Conservation (phyloP, 2,113 vertebrate species). For the Callipepla squamata region DNA sequence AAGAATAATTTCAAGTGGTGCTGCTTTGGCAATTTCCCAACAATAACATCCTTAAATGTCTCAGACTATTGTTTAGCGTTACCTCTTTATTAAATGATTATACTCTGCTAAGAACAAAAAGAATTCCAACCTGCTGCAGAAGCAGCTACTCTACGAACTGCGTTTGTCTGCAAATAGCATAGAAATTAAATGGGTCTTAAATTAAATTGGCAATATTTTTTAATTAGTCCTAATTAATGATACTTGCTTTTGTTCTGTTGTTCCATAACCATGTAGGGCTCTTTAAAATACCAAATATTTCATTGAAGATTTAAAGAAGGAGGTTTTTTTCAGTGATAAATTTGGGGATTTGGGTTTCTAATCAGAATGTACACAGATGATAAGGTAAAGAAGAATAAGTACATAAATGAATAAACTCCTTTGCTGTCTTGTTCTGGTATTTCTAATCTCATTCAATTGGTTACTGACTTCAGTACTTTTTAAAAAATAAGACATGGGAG, state of each 20-base stretch:
- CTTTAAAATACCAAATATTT: background rate
- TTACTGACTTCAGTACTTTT: background rate
- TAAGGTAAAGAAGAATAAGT: background rate
- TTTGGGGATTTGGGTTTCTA: background rate
- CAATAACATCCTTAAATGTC: background rate
- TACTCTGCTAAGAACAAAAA: background rate
- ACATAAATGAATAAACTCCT: background rate
- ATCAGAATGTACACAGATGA: background rate
- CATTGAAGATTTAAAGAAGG: background rate
- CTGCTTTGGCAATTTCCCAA: constrained; percentile 72
- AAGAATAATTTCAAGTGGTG: constrained; percentile 68
- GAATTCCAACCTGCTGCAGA: background rate
- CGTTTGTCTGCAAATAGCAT: background rate
- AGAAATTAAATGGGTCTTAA: background rate
- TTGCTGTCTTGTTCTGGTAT: background rate
- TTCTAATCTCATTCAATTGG: background rate
- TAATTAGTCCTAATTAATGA: background rate
- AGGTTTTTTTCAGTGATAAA: background rate
- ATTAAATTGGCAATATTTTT: background rate
- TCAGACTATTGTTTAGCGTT: background rate
- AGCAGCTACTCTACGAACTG: background rate
- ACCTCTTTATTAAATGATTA: background rate
- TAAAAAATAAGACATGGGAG: background rate
- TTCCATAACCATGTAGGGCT: background rate
- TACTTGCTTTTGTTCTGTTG: background rate